Evolutionary conservation across 2,888 invertebrate genomes (phyloP), one percentile per base, ranked within the genome.

Genomic region (Acrobeloides nanus): DNA sequence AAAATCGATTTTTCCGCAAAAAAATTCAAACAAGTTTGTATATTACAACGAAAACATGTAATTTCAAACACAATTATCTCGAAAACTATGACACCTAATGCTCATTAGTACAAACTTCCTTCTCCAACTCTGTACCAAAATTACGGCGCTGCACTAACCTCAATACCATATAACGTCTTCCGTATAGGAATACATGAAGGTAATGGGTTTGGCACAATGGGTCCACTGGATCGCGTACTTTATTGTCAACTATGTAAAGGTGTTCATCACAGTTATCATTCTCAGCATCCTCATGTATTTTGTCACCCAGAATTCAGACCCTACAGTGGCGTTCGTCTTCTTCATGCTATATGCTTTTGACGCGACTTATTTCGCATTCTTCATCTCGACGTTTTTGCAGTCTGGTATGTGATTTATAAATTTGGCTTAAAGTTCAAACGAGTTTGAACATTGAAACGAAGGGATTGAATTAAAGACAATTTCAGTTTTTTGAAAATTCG

Each of bases 181-280:
- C 24, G 6, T 20, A 23, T 21, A 88, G 84, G 89, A 89, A 80
- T 83, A 86, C 1, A 85, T 89, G 86, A 87, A 87, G 78, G 86
- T 89, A 76, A 87, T 88, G 84, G 89, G 89, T 1, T 76, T 89
- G 24, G 81, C 82, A 26, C 83, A 83, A 44, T 86, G 85, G 84
- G 76, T 87, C 57, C 84, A 88, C 66, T 89, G 89, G 87, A 74
- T 81, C 0, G 86, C 87, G 1, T 88, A 88, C 86, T 87, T 86
- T 74, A 77, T 83, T 34, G 49, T 61, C 35, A 68, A 66, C 54
- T 68, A 59, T 43, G 43, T 61, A 21, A 68, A 68, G 34, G 39
- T 66, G 18, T 42, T 59, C 6, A 48, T 68, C 27, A 49, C 62
- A 10, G 66, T 64, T 5, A 37, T 57, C n/a, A 46, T 58, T 4